Evolutionary conservation across 2,113 vertebrate species (phyloP).

Genomic region (Anhinga rufa): DNA sequence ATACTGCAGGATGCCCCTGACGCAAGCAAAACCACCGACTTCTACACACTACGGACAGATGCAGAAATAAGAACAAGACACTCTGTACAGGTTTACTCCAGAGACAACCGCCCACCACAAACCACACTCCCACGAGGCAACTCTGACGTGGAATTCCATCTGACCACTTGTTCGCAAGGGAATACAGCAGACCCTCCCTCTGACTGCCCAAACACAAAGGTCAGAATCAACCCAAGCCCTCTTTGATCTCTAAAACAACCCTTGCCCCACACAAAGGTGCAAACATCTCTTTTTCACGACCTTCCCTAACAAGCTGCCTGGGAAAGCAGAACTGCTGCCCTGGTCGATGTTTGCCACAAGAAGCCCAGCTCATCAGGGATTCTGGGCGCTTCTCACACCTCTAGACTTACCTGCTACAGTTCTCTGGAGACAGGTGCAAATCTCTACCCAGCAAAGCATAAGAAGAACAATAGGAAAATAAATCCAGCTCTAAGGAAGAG

Average conservation of each 20-base stretch:
- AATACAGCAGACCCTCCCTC: not conserved
- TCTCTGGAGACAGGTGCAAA: constrained; percentile 9
- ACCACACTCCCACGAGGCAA: not conserved
- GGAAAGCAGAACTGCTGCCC: not conserved
- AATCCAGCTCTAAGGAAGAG: constrained; percentile 42
- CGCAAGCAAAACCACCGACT: not conserved
- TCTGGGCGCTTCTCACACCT: constrained; percentile 7
- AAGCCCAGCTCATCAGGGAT: not conserved
- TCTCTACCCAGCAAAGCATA: constrained; percentile 54
- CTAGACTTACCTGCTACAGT: constrained; percentile 16
- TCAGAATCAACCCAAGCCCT: not conserved
- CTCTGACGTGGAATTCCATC: not conserved
- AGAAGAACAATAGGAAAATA: constrained; percentile 32
- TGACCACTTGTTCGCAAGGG: not conserved
- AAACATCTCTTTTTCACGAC: not conserved
- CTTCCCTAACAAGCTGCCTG: not conserved
- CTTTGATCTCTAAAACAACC: not conserved
- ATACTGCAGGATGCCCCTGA: not conserved
- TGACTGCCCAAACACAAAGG: not conserved
- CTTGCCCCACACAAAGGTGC: not conserved
- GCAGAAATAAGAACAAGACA: not conserved
- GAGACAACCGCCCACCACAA: not conserved
- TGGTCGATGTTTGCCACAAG: not conserved
- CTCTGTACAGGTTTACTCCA: not conserved
- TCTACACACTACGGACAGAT: not conserved